Percentiles rank a stretch among this genome's conserved stretches.
Evolutionary conservation across 2,797 vertebrate species (phyloP).

Genomic region (Channallabes apus): DNA sequence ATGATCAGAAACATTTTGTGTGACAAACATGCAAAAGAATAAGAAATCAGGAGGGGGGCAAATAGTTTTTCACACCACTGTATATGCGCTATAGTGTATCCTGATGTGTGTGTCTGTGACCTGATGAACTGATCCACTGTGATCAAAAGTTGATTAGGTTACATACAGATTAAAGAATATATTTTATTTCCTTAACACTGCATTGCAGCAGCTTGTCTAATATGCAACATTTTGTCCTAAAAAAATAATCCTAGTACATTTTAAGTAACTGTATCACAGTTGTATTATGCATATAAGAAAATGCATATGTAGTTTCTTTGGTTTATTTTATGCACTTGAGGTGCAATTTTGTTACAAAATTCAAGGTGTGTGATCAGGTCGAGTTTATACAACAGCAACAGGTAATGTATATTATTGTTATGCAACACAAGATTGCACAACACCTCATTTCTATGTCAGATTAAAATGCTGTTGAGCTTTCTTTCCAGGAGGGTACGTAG

Average conservation of each 20-base stretch:
- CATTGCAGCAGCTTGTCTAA: neutral
- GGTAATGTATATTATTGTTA: neutral
- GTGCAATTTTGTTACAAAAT: neutral
- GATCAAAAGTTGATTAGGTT: neutral
- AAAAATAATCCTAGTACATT: neutral
- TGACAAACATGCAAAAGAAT: too few species aligned
- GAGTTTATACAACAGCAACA: neutral
- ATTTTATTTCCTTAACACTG: neutral
- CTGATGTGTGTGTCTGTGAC: neutral
- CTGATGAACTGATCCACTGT: conserved; percentile 15
- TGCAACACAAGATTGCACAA: conserved; percentile 2
- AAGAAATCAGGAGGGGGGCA: too few species aligned
- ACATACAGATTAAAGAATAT: neutral
- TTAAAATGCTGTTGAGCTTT: neutral
- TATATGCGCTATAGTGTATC: neutral
- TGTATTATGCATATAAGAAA: neutral
- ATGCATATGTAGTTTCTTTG: neutral
- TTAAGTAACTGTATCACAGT: neutral
- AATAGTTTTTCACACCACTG: too few species aligned
- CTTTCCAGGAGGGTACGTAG: neutral
- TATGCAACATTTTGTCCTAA: neutral
- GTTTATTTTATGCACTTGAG: neutral
- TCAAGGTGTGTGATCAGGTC: neutral
- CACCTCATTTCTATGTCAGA: neutral
- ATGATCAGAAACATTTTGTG: too few species aligned